These are phyloP conservation scores for Chaetodon trifasciatus DNA, from an alignment of 2,797 vertebrate species.

Conservation along the genomic window DNA sequence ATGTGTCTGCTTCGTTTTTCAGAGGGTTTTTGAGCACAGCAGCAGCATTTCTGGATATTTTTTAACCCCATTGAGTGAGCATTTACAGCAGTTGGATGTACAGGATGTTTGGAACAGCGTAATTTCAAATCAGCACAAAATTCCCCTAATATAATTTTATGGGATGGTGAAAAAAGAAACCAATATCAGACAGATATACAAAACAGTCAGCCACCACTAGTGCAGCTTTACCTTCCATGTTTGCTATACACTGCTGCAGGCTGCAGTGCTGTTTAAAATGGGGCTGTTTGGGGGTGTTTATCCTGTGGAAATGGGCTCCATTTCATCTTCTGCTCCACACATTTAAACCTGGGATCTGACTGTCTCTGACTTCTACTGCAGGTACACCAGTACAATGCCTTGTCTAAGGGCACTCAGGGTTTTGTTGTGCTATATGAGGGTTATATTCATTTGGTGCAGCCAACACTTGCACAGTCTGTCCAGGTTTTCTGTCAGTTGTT, in stretches of 20 bases:
- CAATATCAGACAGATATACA: not conserved
- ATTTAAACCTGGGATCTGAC: not conserved
- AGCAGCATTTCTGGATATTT: not conserved
- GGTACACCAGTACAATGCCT: not conserved
- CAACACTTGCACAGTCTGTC: not conserved
- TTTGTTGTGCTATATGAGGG: not conserved
- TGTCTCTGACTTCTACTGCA: not conserved
- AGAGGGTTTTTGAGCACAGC: not conserved
- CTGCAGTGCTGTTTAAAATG: conserved; percentile 23
- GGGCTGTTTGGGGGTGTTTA: conserved; percentile 3
- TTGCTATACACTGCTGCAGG: conserved; percentile 3
- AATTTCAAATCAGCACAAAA: conserved; percentile 19
- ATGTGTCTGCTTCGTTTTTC: not conserved
- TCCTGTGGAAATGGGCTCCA: not conserved
- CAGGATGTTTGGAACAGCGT: not conserved
- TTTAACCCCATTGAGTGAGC: conserved; percentile 2
- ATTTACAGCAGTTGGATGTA: not conserved
- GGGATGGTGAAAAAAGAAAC: not conserved
- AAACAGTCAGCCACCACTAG: conserved; percentile 1
- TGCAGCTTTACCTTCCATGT: conserved; percentile 2
- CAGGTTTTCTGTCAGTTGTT: conserved; percentile 8
- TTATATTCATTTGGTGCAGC: not conserved
- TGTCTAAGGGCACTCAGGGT: not conserved
- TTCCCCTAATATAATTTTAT: not conserved
- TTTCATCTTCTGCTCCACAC: not conserved